Conservation (phyloP, 2,888 invertebrate species). For the Subacronicta megacephala region DNA sequence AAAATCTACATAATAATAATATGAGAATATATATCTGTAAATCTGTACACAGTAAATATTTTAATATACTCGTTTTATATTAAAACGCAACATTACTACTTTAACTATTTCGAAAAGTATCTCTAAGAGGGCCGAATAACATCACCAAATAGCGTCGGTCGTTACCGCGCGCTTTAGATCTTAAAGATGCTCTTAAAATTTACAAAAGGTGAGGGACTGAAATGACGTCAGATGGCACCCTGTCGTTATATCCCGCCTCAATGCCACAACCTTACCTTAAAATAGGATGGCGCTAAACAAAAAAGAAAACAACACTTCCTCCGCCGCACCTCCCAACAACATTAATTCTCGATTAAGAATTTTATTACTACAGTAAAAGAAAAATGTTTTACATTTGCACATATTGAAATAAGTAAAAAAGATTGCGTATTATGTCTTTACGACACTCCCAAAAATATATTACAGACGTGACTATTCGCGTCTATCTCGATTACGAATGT, state of each 20-base stretch:
- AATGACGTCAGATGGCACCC: conserved; percentile 47
- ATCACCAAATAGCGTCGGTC: conserved; percentile 35
- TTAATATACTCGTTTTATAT: not conserved
- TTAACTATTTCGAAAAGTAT: conserved; percentile 12
- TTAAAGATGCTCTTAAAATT: conserved; percentile 48
- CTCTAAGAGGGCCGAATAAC: conserved; percentile 18
- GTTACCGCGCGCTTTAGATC: conserved; percentile 46
- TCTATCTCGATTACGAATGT: conserved; percentile 73
- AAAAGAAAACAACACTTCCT: conserved; percentile 43
- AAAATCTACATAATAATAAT: too few relatives aligned
- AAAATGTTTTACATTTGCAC: conserved; percentile 71
- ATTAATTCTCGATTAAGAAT: conserved; percentile 81
- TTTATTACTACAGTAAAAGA: conserved; percentile 68
- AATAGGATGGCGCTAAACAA: conserved; percentile 43
- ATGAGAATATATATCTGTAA: too few relatives aligned
- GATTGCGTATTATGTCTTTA: conserved; percentile 79
- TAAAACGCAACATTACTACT: not conserved
- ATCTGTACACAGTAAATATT: too few relatives aligned
- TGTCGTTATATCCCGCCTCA: conserved; percentile 49
- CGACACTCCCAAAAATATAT: conserved; percentile 78
- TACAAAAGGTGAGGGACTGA: conserved; percentile 45
- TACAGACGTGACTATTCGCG: conserved; percentile 80
- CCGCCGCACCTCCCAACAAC: conserved; percentile 57
- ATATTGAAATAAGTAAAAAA: conserved; percentile 82
- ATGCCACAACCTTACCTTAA: conserved; percentile 42